These are phyloP conservation scores for Ciconia stormi DNA, from an alignment of 2,113 vertebrate genomes.

Conservation along the genomic window DNA sequence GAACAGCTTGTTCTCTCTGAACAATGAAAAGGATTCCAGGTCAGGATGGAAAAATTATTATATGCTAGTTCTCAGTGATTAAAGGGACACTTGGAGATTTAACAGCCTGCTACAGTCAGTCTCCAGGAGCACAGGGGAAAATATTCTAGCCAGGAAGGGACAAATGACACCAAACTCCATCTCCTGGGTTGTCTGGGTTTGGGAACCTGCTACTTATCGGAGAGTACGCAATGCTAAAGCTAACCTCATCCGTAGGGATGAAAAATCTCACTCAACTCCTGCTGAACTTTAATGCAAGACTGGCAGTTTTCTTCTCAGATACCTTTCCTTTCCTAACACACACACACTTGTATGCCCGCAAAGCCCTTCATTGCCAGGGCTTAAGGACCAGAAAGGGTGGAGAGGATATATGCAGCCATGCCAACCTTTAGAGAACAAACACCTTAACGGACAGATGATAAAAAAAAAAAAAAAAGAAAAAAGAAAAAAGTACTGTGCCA, in stretches of 20 bases:
- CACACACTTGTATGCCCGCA: not conserved
- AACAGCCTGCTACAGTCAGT: slow-evolving; percentile 15
- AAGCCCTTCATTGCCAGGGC: not conserved
- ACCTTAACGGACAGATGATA: slow-evolving; percentile 28
- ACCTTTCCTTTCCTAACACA: not conserved
- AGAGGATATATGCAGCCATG: not conserved
- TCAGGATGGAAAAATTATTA: slow-evolving; percentile 60
- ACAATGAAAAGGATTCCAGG: slow-evolving; percentile 63
- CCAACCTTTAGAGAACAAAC: slow-evolving; percentile 72
- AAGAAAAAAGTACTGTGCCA: slow-evolving; percentile 33
- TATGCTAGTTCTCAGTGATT: slow-evolving; percentile 54
- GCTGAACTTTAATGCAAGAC: not conserved
- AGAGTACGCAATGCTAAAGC: not conserved
- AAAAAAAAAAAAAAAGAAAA: not conserved
- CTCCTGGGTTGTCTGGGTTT: not conserved
- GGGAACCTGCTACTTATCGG: not conserved
- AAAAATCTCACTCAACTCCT: not conserved
- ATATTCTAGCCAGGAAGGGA: not conserved
- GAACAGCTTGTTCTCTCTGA: slow-evolving; percentile 57
- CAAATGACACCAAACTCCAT: not conserved
- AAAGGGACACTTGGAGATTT: slow-evolving; percentile 43
- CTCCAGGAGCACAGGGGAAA: not conserved
- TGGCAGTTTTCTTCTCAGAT: not conserved
- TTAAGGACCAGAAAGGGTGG: not conserved
- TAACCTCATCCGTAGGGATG: not conserved